A percentile compares a stretch with the other conserved stretches of the same genome.
Conservation (phyloP, 2,888 invertebrate species). For the Ochlodes sylvanus region DNA sequence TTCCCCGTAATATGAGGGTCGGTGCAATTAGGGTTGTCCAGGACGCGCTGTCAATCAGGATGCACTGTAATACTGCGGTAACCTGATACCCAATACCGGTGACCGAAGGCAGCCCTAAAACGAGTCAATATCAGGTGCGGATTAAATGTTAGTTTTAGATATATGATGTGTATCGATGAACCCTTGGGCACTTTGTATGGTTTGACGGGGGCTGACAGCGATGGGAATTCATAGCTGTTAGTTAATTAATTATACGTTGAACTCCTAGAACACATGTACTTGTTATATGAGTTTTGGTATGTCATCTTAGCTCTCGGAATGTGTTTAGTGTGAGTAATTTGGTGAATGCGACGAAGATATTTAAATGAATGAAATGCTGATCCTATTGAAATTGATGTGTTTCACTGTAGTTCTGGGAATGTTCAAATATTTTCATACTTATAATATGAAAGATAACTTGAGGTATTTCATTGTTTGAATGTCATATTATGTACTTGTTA, state of each 20-base stretch:
- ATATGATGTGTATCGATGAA: slow-evolving; percentile 22
- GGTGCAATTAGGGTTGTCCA: slow-evolving; percentile 68
- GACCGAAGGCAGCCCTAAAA: slow-evolving; percentile 48
- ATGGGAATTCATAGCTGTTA: slow-evolving; percentile 4
- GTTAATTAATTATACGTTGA: background rate
- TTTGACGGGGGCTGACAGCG: background rate
- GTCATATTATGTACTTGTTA: too few relatives aligned
- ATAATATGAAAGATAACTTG: too few relatives aligned
- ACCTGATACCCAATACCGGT: slow-evolving; percentile 59
- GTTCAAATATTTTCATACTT: too few relatives aligned
- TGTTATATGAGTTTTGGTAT: background rate
- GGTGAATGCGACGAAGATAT: too few relatives aligned
- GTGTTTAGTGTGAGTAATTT: too few relatives aligned
- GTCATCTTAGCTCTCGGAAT: background rate
- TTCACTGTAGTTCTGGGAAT: too few relatives aligned
- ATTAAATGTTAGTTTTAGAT: slow-evolving; percentile 27
- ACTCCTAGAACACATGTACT: background rate
- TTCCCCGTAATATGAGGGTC: slow-evolving; percentile 67
- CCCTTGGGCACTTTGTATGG: background rate
- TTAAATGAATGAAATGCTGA: background rate
- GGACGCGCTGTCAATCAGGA: slow-evolving; percentile 74
- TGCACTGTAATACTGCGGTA: slow-evolving; percentile 55
- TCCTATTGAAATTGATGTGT: too few relatives aligned
- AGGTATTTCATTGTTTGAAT: too few relatives aligned
- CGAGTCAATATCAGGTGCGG: slow-evolving; percentile 38